Percentiles rank a stretch among this genome's conserved stretches.
phyloP scores from a whole-genome alignment of 2,888 invertebrate species.

The Thymelicus acteon region DNA sequence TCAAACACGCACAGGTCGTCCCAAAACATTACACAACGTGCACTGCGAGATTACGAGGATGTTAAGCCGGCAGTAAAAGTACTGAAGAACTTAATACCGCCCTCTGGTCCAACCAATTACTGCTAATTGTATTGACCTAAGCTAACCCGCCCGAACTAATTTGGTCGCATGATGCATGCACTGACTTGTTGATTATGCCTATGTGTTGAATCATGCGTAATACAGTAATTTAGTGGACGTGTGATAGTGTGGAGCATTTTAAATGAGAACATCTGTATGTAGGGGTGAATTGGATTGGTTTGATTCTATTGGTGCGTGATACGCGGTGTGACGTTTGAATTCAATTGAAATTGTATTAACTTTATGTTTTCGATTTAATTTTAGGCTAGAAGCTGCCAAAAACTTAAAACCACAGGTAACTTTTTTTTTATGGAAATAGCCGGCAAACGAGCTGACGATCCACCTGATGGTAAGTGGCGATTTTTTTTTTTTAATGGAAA shows the following conservation, averaged over 20 bases:
- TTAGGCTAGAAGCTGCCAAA: neutral
- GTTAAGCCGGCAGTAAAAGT: conserved; percentile 54
- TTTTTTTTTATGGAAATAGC: no score
- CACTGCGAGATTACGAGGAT: conserved; percentile 46
- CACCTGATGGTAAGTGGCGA: no score
- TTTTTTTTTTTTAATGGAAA: no score
- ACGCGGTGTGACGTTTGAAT: no score
- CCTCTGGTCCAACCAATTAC: conserved; percentile 69
- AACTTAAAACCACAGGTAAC: neutral
- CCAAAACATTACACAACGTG: conserved; percentile 14
- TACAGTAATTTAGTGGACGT: conserved; percentile 1
- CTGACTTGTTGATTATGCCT: conserved; percentile 49
- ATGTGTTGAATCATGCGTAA: conserved; percentile 7
- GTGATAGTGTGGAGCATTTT: neutral
- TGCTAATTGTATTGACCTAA: conserved; percentile 82
- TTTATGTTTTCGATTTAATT: neutral
- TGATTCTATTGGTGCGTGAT: no score
- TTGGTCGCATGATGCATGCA: conserved; percentile 69
- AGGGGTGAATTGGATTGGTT: no score
- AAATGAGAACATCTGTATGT: neutral
- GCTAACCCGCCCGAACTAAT: conserved; percentile 78
- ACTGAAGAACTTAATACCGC: conserved; percentile 61
- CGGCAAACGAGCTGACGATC: no score
- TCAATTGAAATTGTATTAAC: neutral
- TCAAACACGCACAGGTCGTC: conserved; percentile 37